Conservation (phyloP, 2,113 vertebrate species). For the Spheniscus mendiculus region DNA sequence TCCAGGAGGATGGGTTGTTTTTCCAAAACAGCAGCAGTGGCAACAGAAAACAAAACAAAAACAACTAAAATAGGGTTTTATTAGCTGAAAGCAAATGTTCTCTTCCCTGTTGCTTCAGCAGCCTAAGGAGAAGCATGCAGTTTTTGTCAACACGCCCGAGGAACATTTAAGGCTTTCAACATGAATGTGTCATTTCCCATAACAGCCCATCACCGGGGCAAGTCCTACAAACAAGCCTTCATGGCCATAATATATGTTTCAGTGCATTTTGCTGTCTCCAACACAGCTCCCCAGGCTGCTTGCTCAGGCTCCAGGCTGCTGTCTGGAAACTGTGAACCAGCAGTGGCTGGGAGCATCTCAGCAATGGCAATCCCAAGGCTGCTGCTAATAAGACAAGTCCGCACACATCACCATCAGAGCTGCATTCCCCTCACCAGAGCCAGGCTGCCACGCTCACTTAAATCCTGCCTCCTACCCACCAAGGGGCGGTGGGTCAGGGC, state of each 20-base stretch:
- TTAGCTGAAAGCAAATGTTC: background rate
- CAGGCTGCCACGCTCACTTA: background rate
- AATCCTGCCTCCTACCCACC: background rate
- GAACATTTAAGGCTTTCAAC: conserved; percentile 14
- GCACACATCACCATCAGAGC: background rate
- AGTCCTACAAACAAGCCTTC: background rate
- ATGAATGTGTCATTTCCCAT: conserved; percentile 19
- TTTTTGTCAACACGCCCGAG: conserved; percentile 14
- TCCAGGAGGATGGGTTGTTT: background rate
- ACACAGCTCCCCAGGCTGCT: background rate
- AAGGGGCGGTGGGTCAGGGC: background rate
- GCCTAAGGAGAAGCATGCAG: background rate
- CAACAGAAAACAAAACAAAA: background rate
- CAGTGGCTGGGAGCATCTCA: background rate
- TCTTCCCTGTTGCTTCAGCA: background rate
- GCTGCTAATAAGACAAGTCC: background rate
- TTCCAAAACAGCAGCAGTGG: background rate
- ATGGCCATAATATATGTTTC: background rate
- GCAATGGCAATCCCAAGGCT: background rate
- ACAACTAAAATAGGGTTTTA: background rate
- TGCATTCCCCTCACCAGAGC: background rate
- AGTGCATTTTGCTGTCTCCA: background rate
- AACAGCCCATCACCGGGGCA: background rate
- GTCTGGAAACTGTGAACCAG: background rate
- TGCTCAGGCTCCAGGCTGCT: background rate